Conservation (phyloP, 1,140 invertebrate genomes). For the Rhizoglyphus robini region DNA sequence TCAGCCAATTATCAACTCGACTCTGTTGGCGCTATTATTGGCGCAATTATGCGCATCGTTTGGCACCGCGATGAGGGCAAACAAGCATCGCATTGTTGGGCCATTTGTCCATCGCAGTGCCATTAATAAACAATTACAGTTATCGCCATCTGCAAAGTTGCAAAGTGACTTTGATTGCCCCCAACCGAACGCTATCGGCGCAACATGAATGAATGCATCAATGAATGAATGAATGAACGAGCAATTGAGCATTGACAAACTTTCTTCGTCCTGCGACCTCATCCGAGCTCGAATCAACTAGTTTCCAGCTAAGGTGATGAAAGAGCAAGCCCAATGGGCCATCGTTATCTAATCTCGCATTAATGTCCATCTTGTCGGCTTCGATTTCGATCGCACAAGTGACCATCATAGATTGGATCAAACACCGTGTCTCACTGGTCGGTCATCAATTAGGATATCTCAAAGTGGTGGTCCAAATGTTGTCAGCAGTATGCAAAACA, state of each 20-base stretch:
- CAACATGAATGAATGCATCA: not conserved
- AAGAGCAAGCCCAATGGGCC: not conserved
- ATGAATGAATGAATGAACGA: no score
- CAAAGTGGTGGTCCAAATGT: no score
- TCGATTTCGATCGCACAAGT: not conserved
- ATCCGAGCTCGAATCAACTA: no score
- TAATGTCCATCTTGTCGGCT: not conserved
- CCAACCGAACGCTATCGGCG: no score
- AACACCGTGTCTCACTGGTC: not conserved
- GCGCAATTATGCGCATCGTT: constrained; percentile 9
- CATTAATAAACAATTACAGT: no score
- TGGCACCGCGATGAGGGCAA: not conserved
- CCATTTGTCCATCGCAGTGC: no score
- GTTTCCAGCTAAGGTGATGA: no score
- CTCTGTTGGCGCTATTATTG: constrained; percentile 1
- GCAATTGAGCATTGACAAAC: no score
- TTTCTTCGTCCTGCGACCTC: no score
- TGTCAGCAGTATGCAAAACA: no score
- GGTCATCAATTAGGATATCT: not conserved
- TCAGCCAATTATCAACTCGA: not conserved
- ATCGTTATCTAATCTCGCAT: not conserved
- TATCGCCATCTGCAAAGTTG: no score
- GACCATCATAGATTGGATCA: not conserved
- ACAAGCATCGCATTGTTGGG: not conserved
- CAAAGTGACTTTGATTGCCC: no score